Percentiles rank a stretch among this genome's conserved stretches.
These are phyloP conservation scores for Orchestia grillus DNA, from an alignment of 1,140 invertebrate species.

Conservation along the genomic window DNA sequence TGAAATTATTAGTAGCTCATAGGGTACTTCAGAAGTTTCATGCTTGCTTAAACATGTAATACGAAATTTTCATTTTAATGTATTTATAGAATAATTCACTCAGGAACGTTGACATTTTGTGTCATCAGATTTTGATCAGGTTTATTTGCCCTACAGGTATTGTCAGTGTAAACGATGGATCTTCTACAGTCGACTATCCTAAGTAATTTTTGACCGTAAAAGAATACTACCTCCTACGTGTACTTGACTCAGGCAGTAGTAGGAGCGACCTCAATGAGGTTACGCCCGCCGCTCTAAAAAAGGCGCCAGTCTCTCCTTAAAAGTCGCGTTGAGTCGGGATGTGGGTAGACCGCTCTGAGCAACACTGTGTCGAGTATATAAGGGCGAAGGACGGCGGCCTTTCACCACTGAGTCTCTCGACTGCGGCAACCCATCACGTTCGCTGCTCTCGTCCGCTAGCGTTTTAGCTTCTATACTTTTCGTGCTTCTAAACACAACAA, in stretches of 20 bases:
- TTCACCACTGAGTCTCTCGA: slow-evolving; percentile 55
- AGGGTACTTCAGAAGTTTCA: not conserved
- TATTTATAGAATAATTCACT: not conserved
- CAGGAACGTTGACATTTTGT: not conserved
- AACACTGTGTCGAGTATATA: not conserved
- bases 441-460: slow-evolving; percentile 22
- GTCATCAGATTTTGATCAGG: not conserved
- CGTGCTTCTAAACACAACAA: not conserved
- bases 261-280: slow-evolving; percentile 35
- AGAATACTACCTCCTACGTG: slow-evolving; percentile 20
- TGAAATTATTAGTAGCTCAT: not conserved
- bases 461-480: not conserved
- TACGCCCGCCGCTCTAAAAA: slow-evolving; percentile 27
- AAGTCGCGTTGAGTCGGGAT: slow-evolving; percentile 15
- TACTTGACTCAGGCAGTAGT: not conserved
- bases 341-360: slow-evolving; percentile 14
- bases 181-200: not conserved
- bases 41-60: not conserved
- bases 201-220: not conserved
- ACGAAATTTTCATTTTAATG: not conserved
- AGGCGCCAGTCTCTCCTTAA: slow-evolving; percentile 39
- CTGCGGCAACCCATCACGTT: slow-evolving; percentile 51
- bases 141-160: not conserved
- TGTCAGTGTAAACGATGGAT: not conserved
- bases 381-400: slow-evolving; percentile 28